phyloP scores from a whole-genome alignment of 1,140 invertebrate species.

The Sycophila sp. region DNA sequence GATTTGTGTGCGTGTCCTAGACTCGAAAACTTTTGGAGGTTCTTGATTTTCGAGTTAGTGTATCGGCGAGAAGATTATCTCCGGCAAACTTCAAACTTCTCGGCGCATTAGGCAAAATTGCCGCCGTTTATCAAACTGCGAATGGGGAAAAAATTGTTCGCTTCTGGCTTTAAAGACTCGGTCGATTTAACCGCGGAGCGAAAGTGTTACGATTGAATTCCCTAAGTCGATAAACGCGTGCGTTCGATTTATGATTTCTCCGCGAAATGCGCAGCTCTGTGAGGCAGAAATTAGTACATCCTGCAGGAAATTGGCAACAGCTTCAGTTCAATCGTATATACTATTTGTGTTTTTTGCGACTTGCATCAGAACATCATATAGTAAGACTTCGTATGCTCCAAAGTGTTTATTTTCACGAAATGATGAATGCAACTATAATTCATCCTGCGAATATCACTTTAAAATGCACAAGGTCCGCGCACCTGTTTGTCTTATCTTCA shows the following conservation, averaged over 20 bases:
- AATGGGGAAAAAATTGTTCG: background rate
- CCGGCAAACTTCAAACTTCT: background rate
- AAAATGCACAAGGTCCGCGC: conserved; percentile 17
- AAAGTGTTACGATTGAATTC: background rate
- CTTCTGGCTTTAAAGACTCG: background rate
- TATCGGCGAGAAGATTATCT: conserved; percentile 21
- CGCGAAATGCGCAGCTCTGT: background rate
- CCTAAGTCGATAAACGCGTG: background rate
- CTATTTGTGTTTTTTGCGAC: background rate
- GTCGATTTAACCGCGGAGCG: background rate
- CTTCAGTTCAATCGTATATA: conserved; percentile 12
- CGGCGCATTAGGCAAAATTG: background rate
- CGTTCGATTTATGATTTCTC: background rate
- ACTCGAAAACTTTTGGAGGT: conserved; percentile 5
- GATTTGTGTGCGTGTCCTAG: conserved; percentile 11
- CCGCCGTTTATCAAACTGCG: background rate
- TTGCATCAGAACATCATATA: conserved; percentile 1
- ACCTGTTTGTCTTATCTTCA: background rate
- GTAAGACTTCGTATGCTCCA: background rate
- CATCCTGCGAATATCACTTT: conserved; percentile 10
- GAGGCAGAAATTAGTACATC: conserved; percentile 27
- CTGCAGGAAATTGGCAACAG: background rate
- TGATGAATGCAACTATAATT: conserved; percentile 13
- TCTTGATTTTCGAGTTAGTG: conserved; percentile 6
- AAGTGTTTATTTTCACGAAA: conserved; percentile 14